Evolutionary conservation across 2,113 vertebrate genomes (phyloP), one percentile per base, ranked within the genome.

Genomic region (Cercopithecus mona): DNA sequence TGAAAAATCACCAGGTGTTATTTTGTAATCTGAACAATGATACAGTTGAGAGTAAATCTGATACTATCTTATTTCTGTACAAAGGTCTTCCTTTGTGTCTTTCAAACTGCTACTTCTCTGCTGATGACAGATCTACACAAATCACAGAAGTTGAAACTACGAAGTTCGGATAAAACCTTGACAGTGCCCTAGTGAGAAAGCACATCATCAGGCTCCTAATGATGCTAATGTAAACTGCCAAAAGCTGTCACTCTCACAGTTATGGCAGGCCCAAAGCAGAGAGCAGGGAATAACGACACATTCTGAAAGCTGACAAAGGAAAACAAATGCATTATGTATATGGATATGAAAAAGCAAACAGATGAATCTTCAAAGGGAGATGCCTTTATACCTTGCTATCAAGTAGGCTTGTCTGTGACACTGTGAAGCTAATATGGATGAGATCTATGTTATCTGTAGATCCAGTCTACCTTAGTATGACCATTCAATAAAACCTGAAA

Each of bases 171-270:
- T 95, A 93, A 90, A 90, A 52, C 50, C 57, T 75, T 96, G 92
- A 64, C 75, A 97, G 76, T 75, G 61, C 94, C 55, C 95, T 85
- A 16, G 92, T 81, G 68, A 98, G 96, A 97, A 98, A 81, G 61
- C 76, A 59, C 73, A 97, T 76, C 86, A 72, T 72, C 52, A 82
- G 93, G 23, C 55, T 97, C 94, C 92, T 98, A 98, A 98, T 88
- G 93, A 98, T 96, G 97, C 89, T 98, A 98, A 98, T 96, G 91
- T 61, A 84, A 94, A 93, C 87, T 98, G 97, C 97, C 98, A 98
- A 95, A 80, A 88, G 66, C 97, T 98, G 96, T 98, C 97, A 97
- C 52, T 98, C 95, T 86, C 64, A 96, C 96, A 98, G 88, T 48
- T 83, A 92, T 2, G 90, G 48, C 38, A 76, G 96, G 50, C 55